Percentiles rank a stretch among this genome's conserved stretches.
phyloP scores from a whole-genome alignment of 2,888 invertebrate species.

The Platypus cylindrus region DNA sequence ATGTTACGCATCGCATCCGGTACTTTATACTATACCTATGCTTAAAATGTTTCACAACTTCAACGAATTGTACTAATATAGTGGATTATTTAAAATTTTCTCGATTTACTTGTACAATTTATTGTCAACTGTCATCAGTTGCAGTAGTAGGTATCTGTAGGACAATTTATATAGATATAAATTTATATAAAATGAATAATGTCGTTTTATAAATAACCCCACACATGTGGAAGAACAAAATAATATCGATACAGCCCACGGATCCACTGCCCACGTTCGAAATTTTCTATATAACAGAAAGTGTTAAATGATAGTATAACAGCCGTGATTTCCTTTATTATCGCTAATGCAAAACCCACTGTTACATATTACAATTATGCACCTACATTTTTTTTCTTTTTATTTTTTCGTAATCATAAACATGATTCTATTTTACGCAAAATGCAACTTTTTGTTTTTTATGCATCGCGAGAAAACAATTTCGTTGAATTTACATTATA shows the following conservation, averaged over 20 bases:
- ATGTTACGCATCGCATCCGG: too few species aligned
- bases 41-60: too few species aligned
- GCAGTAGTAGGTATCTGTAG: constrained; percentile 9
- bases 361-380: constrained; percentile 18
- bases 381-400: too few species aligned
- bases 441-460: too few species aligned
- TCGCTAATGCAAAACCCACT: constrained; percentile 20
- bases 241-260: constrained; percentile 27
- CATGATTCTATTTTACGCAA: too few species aligned
- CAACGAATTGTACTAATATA: too few species aligned
- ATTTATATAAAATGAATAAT: constrained; percentile 21
- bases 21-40: too few species aligned
- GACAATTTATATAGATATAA: constrained; percentile 22
- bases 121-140: constrained; percentile 11
- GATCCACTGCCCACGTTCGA: constrained; percentile 21
- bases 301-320: constrained; percentile 21
- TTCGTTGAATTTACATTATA: too few species aligned
- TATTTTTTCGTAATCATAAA: too few species aligned
- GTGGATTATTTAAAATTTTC: constrained; percentile 6
- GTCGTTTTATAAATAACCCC: constrained; percentile 24
- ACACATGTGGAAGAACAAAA: constrained; percentile 25
- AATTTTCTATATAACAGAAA: constrained; percentile 21
- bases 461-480: too few species aligned
- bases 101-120: constrained; percentile 11
- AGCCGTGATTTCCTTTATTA: constrained; percentile 20